phyloP scores from a whole-genome alignment of 2,113 vertebrate species.

The Labeo rohita region DNA sequence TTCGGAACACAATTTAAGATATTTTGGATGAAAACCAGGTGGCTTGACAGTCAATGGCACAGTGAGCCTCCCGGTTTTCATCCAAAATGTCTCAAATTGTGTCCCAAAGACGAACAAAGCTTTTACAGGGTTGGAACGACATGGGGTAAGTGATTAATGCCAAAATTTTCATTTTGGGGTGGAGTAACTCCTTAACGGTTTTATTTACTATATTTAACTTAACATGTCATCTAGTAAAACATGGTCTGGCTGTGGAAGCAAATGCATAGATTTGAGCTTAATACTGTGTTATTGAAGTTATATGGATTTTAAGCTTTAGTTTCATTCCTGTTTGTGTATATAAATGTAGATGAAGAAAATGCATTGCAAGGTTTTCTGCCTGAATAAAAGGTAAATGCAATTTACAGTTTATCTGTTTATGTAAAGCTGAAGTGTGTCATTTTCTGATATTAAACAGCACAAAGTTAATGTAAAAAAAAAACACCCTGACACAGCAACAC shows the following conservation, averaged over 20 bases:
- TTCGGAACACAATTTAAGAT: no score
- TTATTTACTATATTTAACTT: constrained; percentile 6
- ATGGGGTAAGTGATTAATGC: no score
- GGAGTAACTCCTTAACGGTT: no score
- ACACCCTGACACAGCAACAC: background rate
- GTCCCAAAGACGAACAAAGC: no score
- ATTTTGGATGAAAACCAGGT: no score
- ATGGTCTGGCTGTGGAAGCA: background rate
- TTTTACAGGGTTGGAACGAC: no score
- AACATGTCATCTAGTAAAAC: background rate
- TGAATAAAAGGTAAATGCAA: background rate
- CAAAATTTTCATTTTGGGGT: no score
- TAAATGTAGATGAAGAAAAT: background rate
- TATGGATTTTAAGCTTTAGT: background rate
- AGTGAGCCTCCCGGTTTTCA: no score
- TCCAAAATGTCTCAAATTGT: no score
- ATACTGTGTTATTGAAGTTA: background rate
- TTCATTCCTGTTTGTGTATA: background rate
- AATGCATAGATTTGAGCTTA: background rate
- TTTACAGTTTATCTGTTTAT: background rate
- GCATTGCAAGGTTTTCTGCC: background rate
- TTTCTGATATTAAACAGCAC: background rate
- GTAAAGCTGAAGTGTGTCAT: background rate
- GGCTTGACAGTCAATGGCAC: no score
- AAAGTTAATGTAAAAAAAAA: background rate